phyloP scores from a whole-genome alignment of 2,113 vertebrate genomes.

The Otis tarda region DNA sequence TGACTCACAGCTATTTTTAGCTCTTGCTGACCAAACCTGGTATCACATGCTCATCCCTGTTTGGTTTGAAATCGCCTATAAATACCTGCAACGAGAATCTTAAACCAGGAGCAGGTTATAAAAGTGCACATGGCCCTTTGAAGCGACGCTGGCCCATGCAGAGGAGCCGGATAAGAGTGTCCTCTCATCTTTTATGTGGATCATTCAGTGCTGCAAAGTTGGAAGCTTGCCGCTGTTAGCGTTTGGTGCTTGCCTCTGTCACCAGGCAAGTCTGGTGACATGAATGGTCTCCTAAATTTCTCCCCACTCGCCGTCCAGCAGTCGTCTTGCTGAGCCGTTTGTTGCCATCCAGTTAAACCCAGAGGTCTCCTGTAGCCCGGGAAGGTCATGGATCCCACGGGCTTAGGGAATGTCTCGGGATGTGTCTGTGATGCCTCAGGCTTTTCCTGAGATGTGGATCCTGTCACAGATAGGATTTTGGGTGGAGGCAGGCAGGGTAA shows the following conservation, averaged over 20 bases:
- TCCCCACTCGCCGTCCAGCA: not conserved
- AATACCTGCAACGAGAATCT: not conserved
- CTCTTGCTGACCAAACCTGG: slow-evolving; percentile 16
- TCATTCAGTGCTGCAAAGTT: not conserved
- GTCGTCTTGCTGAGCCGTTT: rapidly evolving
- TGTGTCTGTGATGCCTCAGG: not conserved
- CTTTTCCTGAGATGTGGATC: not conserved
- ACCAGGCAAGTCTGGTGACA: not conserved
- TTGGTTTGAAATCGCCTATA: not conserved
- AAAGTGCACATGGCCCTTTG: not conserved
- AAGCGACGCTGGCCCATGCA: not conserved
- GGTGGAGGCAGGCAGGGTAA: not conserved
- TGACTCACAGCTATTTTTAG: slow-evolving; percentile 51
- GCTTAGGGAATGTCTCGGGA: not conserved
- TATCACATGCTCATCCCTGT: not conserved
- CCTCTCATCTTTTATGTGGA: not conserved
- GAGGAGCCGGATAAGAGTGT: not conserved
- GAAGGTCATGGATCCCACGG: not conserved
- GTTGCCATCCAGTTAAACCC: not conserved
- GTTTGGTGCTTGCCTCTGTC: not conserved
- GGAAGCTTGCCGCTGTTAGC: not conserved
- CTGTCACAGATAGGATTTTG: not conserved
- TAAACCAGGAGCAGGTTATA: not conserved
- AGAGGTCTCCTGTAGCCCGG: not conserved
- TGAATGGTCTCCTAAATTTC: rapidly evolving